A percentile compares a stretch with the other conserved stretches of the same genome.
These are phyloP conservation scores for Troilus luridus DNA, from an alignment of 2,888 invertebrate genomes.

Conservation along the genomic window DNA sequence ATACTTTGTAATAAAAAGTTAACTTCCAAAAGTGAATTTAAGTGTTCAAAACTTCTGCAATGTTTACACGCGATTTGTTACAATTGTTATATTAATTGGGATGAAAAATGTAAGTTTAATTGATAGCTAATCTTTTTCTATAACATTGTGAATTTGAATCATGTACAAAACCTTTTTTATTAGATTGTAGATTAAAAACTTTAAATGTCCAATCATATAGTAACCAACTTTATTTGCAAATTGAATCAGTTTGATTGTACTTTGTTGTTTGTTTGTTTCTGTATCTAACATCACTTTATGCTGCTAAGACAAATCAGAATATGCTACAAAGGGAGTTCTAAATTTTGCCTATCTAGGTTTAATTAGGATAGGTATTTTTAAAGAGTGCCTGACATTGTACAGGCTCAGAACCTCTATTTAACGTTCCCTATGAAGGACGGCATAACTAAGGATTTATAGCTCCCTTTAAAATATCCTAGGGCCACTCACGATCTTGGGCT, in stretches of 20 bases:
- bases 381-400: too few species aligned
- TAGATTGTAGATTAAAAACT: neutral
- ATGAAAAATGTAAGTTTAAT: slow-evolving; percentile 30
- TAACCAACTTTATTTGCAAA: neutral
- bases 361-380: too few species aligned
- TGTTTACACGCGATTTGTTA: slow-evolving; percentile 52
- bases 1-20: slow-evolving; percentile 51
- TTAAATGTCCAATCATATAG: neutral
- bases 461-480: too few species aligned
- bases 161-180: neutral
- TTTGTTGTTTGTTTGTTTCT: neutral
- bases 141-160: neutral
- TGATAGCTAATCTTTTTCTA: neutral
- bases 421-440: too few species aligned
- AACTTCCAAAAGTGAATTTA: slow-evolving; percentile 39
- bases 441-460: too few species aligned
- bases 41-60: slow-evolving; percentile 47
- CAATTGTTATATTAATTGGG: slow-evolving; percentile 37
- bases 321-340: too few species aligned
- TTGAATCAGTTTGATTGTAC: neutral
- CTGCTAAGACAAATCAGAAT: too few species aligned
- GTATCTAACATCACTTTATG: too few species aligned
- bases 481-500: too few species aligned
- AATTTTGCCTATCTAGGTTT: too few species aligned
- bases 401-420: too few species aligned